Evolutionary conservation across 2,797 vertebrate genomes (phyloP).

Genomic region (Scomberomorus guttatus): DNA sequence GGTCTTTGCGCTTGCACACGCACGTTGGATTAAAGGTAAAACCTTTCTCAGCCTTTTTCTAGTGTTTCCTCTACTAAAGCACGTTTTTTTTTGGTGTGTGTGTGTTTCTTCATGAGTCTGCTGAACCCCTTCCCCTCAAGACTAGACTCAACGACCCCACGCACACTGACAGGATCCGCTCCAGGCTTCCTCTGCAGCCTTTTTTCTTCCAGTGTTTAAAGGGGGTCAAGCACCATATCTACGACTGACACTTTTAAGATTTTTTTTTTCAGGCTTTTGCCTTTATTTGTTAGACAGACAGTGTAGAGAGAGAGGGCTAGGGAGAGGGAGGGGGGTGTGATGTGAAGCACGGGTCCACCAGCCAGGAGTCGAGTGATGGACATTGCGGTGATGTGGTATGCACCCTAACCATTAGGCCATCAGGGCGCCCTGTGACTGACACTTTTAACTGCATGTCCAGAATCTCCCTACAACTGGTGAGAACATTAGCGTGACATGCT

Average conservation of each 20-base stretch:
- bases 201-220: slow-evolving; percentile 28
- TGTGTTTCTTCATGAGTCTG: slow-evolving; percentile 38
- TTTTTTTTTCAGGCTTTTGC: too few species aligned
- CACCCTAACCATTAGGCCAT: too few species aligned
- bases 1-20: slow-evolving; percentile 33
- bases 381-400: too few species aligned
- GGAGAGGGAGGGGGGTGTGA: too few species aligned
- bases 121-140: slow-evolving; percentile 51
- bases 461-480: neutral
- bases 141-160: slow-evolving; percentile 41
- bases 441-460: too few species aligned
- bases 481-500: neutral
- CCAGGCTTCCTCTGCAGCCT: slow-evolving; percentile 17
- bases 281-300: too few species aligned
- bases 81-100: slow-evolving; percentile 53
- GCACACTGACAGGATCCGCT: slow-evolving; percentile 38
- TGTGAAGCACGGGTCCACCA: too few species aligned
- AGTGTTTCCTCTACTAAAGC: slow-evolving; percentile 54
- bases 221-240: slow-evolving; percentile 31
- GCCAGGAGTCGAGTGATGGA: too few species aligned
- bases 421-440: too few species aligned
- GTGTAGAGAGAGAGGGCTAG: too few species aligned
- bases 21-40: slow-evolving; percentile 53
- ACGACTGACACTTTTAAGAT: slow-evolving; percentile 33
- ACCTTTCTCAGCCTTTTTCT: slow-evolving; percentile 69